Evolutionary conservation across 37 sponge, comb jelly and placozoan genomes (phyloP).

Genomic region (Hormiphora californensis): DNA sequence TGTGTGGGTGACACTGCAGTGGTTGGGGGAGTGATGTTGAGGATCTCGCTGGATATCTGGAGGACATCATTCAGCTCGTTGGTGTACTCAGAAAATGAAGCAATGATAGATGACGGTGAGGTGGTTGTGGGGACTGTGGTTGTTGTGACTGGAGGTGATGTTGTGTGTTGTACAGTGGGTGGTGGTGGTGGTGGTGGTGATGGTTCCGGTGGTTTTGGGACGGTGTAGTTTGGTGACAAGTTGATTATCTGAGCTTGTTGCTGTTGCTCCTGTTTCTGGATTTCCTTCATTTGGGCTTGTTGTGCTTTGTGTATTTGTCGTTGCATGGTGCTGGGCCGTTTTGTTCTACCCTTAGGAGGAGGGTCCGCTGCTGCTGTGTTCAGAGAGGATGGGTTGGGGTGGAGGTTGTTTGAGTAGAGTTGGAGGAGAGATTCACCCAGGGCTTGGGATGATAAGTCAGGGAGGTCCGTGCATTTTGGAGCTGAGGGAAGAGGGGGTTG

Average conservation of each 20-base stretch:
- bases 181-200: neutral
- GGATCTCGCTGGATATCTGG: constrained; percentile 33
- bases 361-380: neutral
- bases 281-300: constrained; percentile 30
- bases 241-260: neutral
- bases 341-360: neutral
- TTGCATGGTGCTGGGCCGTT: neutral
- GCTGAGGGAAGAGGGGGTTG: constrained; percentile 8
- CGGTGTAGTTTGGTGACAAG: neutral
- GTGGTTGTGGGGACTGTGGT: neutral
- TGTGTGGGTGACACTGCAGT: constrained; percentile 26
- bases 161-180: no score
- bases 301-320: constrained; percentile 46
- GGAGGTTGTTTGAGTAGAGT: constrained; percentile 47
- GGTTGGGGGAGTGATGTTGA: constrained; percentile 53
- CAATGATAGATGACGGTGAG: no score
- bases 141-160: neutral
- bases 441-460: constrained; percentile 34
- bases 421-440: constrained; percentile 37
- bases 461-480: constrained; percentile 34
- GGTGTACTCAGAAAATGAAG: constrained; percentile 47
- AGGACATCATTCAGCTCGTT: constrained; percentile 52
- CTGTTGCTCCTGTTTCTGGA: constrained; percentile 47
- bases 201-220: neutral
- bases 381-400: constrained; percentile 1